These are phyloP conservation scores for Nipponacmea schrenckii DNA, from an alignment of 2,888 invertebrate species.

Conservation along the genomic window DNA sequence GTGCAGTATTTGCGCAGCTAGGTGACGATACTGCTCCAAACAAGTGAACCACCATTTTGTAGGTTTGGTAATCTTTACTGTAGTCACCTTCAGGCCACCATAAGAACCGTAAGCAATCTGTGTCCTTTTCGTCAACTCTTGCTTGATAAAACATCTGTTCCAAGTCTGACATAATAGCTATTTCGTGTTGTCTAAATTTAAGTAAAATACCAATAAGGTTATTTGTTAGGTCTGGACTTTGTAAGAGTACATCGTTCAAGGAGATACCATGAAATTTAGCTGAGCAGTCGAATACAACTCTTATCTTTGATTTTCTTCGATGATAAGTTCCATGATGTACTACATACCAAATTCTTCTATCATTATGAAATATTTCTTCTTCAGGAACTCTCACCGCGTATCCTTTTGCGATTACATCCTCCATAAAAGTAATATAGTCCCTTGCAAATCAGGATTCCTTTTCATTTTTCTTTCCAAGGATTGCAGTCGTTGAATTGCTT, in stretches of 20 bases:
- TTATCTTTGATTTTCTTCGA: slow-evolving; percentile 29
- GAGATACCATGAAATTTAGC: slow-evolving; percentile 22
- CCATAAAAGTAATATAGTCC: slow-evolving; percentile 25
- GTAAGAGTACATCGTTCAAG: slow-evolving; percentile 26
- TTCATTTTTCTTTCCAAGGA: background rate
- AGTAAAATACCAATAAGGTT: slow-evolving; percentile 26
- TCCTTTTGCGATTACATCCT: slow-evolving; percentile 18
- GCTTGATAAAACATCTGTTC: slow-evolving; percentile 32
- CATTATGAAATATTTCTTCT: background rate
- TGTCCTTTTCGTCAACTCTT: slow-evolving; percentile 16
- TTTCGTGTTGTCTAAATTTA: slow-evolving; percentile 23
- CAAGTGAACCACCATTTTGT: slow-evolving; percentile 18
- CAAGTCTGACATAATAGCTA: slow-evolving; percentile 30
- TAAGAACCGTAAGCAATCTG: slow-evolving; percentile 23
- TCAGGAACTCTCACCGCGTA: slow-evolving; percentile 20
- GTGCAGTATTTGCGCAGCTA: slow-evolving; percentile 14
- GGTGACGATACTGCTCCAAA: slow-evolving; percentile 19
- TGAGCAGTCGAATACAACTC: slow-evolving; percentile 31
- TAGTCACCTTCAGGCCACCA: slow-evolving; percentile 15
- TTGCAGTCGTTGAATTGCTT: background rate
- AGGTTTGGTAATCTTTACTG: slow-evolving; percentile 3
- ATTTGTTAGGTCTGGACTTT: slow-evolving; percentile 30
- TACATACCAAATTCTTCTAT: slow-evolving; percentile 31
- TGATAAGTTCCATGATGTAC: slow-evolving; percentile 32
- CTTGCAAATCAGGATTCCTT: background rate